Conservation (phyloP, 2,888 invertebrate species). For the Drosophila rellima region DNA sequence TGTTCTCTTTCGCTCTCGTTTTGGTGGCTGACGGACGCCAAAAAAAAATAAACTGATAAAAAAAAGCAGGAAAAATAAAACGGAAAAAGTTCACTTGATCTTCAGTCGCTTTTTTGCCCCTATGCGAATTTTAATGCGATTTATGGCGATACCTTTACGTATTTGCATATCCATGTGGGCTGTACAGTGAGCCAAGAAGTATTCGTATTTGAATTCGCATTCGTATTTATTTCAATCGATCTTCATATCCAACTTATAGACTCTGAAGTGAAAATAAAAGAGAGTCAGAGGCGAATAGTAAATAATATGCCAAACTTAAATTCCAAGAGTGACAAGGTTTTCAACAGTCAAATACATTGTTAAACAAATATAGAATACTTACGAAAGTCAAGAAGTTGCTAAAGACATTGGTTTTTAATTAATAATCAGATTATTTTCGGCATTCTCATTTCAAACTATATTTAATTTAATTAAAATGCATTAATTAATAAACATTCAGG, state of each 20-base stretch:
- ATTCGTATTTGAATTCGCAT: constrained; percentile 20
- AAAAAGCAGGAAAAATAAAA: not conserved
- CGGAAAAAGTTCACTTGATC: constrained; percentile 63
- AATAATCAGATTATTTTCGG: not conserved
- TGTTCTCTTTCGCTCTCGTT: constrained; percentile 38
- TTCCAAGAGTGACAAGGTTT: not conserved
- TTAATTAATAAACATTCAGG: no score
- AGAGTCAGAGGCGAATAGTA: constrained; percentile 6
- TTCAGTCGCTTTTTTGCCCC: constrained; percentile 68
- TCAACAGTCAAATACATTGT: not conserved
- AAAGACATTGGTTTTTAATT: no score
- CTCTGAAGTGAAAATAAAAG: constrained; percentile 6
- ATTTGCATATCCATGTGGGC: constrained; percentile 71
- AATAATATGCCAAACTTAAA: constrained; percentile 1
- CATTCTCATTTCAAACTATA: not conserved
- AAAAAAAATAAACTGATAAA: constrained; percentile 21
- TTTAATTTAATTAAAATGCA: not conserved
- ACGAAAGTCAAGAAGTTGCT: not conserved
- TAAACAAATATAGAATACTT: not conserved
- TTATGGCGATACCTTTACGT: constrained; percentile 59
- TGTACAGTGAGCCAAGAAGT: constrained; percentile 18
- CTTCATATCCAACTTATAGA: constrained; percentile 3
- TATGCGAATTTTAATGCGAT: constrained; percentile 73
- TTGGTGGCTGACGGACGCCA: constrained; percentile 36
- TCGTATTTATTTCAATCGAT: not conserved